A percentile compares a stretch with the other conserved stretches of the same genome.
phyloP scores from a whole-genome alignment of 2,113 vertebrate species.

The Campylomormyrus tamandua region DNA sequence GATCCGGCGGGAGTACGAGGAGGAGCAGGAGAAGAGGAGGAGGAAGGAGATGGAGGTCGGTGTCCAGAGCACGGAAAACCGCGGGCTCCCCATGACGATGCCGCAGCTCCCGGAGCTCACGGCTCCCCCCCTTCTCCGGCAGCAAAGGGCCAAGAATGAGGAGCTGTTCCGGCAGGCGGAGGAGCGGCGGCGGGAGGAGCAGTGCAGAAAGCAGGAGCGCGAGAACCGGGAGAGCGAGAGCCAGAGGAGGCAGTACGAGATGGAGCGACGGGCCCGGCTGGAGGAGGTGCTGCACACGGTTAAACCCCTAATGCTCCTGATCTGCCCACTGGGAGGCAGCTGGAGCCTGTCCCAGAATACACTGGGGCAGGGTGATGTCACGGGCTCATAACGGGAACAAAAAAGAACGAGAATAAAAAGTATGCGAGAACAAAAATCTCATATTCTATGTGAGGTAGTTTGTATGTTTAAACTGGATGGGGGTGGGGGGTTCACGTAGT shows the following conservation, averaged over 20 bases:
- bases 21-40: slow-evolving; percentile 74
- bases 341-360: background rate
- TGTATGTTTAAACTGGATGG: background rate
- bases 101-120: background rate
- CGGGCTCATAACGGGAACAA: background rate
- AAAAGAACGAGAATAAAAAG: background rate
- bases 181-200: slow-evolving; percentile 55
- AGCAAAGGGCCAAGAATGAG: slow-evolving; percentile 79
- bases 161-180: slow-evolving; percentile 73
- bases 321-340: background rate
- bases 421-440: background rate
- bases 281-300: slow-evolving; percentile 39
- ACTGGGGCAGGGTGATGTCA: background rate
- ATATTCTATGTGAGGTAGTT: background rate
- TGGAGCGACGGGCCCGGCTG: slow-evolving; percentile 40
- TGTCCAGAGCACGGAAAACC: too few relatives aligned
- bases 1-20: slow-evolving; percentile 78
- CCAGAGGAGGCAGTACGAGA: slow-evolving; percentile 44
- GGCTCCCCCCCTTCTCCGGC: slow-evolving; percentile 13
- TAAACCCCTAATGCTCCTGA: background rate
- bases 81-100: background rate
- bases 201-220: slow-evolving; percentile 48
- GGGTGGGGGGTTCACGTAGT: background rate
- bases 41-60: slow-evolving; percentile 75
- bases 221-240: slow-evolving; percentile 51